Conservation (phyloP, 1,140 invertebrate genomes). For the Bombus pyrosoma region DNA sequence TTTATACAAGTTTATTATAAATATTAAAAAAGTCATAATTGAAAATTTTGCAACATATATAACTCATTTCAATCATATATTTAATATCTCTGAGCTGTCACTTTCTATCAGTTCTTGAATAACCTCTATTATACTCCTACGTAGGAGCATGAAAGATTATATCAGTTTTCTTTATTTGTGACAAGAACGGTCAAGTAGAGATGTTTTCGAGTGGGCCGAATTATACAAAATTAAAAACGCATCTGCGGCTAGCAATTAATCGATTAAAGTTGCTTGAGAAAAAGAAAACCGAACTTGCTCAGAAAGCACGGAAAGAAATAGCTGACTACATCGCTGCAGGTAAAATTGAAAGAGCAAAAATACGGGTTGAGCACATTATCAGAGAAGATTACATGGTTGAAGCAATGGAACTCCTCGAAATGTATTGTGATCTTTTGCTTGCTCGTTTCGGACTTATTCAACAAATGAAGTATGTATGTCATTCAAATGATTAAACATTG, state of each 20-base stretch:
- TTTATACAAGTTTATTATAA: neutral
- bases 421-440: slow-evolving; percentile 99
- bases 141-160: slow-evolving; percentile 21
- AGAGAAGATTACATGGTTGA: slow-evolving; percentile 99
- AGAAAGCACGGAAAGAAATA: slow-evolving; percentile 98
- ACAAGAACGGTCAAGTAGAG: slow-evolving; percentile 40
- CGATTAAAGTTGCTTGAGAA: slow-evolving; percentile 98
- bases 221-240: slow-evolving; percentile 98
- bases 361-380: slow-evolving; percentile 99
- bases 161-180: neutral
- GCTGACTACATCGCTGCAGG: slow-evolving; percentile 96
- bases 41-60: neutral
- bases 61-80: neutral
- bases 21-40: neutral
- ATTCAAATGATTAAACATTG: neutral
- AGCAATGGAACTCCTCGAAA: slow-evolving; percentile 99
- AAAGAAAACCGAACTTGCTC: slow-evolving; percentile 98
- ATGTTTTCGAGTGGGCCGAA: slow-evolving; percentile 95
- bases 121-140: slow-evolving; percentile 4
- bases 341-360: slow-evolving; percentile 97
- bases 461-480: slow-evolving; percentile 93
- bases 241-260: slow-evolving; percentile 95
- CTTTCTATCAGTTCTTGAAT: neutral
- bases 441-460: slow-evolving; percentile 98
- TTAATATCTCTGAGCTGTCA: neutral